phyloP scores from a whole-genome alignment of 2,113 vertebrate species.

The Erpornis zantholeuca region DNA sequence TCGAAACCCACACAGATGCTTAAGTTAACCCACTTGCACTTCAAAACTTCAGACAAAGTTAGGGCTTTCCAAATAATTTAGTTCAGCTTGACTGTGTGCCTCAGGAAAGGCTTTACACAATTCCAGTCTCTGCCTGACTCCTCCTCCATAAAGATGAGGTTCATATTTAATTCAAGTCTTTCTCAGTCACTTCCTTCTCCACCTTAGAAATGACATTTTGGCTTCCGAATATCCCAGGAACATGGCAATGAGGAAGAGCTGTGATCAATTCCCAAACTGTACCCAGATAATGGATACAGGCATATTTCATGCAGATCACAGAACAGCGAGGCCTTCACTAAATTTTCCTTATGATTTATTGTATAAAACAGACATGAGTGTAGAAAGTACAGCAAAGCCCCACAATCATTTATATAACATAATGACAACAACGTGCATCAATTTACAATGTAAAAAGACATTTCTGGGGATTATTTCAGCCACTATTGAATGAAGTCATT shows the following conservation, averaged over 20 bases:
- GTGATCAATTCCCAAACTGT: background rate
- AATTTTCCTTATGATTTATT: background rate
- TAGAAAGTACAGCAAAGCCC: background rate
- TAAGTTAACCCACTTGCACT: background rate
- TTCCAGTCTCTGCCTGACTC: background rate
- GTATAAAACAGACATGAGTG: background rate
- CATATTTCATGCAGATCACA: background rate
- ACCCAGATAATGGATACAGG: background rate
- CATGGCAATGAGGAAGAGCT: background rate
- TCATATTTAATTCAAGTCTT: constrained; percentile 20
- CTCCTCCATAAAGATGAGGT: constrained; percentile 9
- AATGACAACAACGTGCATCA: background rate
- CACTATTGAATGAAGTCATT: constrained; percentile 11
- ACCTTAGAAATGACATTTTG: background rate
- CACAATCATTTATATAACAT: background rate
- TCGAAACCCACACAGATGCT: background rate
- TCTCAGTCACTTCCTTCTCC: background rate
- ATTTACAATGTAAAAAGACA: background rate
- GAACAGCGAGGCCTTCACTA: background rate
- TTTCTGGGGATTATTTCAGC: background rate
- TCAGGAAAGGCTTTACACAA: background rate
- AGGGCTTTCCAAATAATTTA: background rate
- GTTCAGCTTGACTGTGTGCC: background rate
- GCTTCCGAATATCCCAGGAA: background rate
- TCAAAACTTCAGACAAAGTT: background rate